Evolutionary conservation across 2,113 vertebrate genomes (phyloP).

Genomic region (Herpailurus yagouaroundi): DNA sequence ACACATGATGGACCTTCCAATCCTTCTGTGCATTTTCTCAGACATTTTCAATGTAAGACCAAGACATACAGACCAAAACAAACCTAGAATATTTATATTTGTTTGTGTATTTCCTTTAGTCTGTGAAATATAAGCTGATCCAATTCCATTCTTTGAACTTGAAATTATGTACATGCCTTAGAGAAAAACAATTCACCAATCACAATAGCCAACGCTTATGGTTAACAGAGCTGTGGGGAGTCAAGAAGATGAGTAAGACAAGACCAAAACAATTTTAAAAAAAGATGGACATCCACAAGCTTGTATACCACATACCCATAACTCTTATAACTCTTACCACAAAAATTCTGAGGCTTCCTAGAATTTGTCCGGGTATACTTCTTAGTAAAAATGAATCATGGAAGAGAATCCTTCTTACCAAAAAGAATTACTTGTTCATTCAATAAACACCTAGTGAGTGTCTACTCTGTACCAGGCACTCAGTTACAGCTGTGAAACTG

Average conservation of each 20-base stretch:
- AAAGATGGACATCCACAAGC: neutral
- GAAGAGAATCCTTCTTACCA: neutral
- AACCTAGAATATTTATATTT: neutral
- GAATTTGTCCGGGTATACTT: neutral
- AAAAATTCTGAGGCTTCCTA: neutral
- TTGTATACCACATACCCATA: neutral
- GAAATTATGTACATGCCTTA: neutral
- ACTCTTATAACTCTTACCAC: neutral
- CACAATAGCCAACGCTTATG: neutral
- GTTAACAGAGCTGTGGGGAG: neutral
- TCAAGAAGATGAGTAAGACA: neutral
- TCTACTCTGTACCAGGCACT: neutral
- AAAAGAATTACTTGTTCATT: neutral
- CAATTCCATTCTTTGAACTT: constrained; percentile 13
- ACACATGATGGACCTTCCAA: neutral
- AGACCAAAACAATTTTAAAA: neutral
- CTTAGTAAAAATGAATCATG: neutral
- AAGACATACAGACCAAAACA: constrained; percentile 41
- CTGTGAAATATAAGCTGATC: neutral
- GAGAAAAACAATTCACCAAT: constrained; percentile 7
- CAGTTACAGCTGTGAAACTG: neutral
- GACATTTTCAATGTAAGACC: constrained; percentile 18
- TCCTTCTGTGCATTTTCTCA: neutral
- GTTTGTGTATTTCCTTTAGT: neutral
- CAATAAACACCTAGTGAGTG: neutral